phyloP scores from a whole-genome alignment of 2,113 vertebrate species.

The Ariopsis seemanni region DNA sequence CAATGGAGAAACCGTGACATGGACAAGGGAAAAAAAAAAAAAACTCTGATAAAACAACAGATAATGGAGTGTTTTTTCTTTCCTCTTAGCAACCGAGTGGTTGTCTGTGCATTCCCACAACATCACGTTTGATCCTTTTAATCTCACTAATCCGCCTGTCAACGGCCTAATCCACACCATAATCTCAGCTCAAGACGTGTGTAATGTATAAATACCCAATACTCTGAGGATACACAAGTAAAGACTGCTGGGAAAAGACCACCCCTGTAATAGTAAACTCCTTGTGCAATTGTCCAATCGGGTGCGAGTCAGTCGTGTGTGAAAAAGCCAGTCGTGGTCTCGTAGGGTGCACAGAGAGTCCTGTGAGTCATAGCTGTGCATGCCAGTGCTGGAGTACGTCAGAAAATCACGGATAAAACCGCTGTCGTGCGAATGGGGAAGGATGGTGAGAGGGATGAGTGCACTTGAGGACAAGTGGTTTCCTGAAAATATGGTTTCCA shows the following conservation, averaged over 20 bases:
- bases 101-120: conserved; percentile 18
- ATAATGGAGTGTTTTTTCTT: conserved; percentile 20
- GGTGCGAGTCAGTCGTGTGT: neutral
- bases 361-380: conserved; percentile 45
- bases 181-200: conserved; percentile 22
- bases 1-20: neutral
- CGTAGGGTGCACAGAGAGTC: conserved; percentile 18
- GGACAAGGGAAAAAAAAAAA: neutral
- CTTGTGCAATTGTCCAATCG: conserved; percentile 20
- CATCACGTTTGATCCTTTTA: conserved; percentile 22
- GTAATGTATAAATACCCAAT: conserved; percentile 26
- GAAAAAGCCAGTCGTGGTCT: neutral
- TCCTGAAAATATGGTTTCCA: conserved; percentile 38
- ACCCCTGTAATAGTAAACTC: conserved; percentile 15
- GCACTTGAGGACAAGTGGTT: conserved; percentile 38
- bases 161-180: conserved; percentile 18
- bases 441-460: neutral
- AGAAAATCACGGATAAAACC: conserved; percentile 33
- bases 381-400: neutral
- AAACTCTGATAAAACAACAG: neutral
- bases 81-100: conserved; percentile 25
- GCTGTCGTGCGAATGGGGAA: conserved; percentile 19
- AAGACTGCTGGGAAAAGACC: conserved; percentile 51
- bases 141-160: conserved; percentile 37
- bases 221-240: conserved; percentile 20